A percentile compares a stretch with the other conserved stretches of the same genome.
phyloP scores from a whole-genome alignment of 2,113 vertebrate genomes.

The Bothrops jararaca region DNA sequence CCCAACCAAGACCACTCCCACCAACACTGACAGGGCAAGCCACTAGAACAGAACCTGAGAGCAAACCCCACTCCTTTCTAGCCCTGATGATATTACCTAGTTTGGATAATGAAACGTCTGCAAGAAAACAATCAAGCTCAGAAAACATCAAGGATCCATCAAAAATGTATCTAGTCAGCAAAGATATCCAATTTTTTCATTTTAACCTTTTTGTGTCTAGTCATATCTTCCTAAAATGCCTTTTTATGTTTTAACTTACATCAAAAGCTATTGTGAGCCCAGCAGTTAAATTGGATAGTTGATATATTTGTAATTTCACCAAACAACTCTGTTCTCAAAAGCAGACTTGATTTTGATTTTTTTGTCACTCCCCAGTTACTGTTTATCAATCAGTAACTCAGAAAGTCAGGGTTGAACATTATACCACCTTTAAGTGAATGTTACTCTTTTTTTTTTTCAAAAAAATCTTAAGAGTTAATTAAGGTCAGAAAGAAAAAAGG shows the following conservation, averaged over 20 bases:
- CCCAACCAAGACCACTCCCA: not conserved
- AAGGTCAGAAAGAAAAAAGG: not conserved
- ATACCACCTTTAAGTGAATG: not conserved
- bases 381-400: not conserved
- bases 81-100: not conserved
- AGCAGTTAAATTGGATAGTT: not conserved
- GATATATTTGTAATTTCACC: not conserved
- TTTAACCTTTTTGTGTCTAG: not conserved
- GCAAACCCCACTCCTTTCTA: not conserved
- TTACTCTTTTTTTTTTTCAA: not conserved
- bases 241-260: not conserved
- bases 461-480: not conserved
- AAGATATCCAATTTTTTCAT: not conserved
- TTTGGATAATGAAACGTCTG: not conserved
- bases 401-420: not conserved
- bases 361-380: not conserved
- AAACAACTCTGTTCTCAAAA: not conserved
- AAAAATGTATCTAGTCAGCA: not conserved
- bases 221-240: not conserved
- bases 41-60: not conserved
- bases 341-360: not conserved
- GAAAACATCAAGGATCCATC: not conserved
- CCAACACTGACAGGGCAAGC: not conserved
- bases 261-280: not conserved
- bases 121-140: not conserved